Conservation (phyloP, 2,113 vertebrate species). For the Donacobius atricapilla region DNA sequence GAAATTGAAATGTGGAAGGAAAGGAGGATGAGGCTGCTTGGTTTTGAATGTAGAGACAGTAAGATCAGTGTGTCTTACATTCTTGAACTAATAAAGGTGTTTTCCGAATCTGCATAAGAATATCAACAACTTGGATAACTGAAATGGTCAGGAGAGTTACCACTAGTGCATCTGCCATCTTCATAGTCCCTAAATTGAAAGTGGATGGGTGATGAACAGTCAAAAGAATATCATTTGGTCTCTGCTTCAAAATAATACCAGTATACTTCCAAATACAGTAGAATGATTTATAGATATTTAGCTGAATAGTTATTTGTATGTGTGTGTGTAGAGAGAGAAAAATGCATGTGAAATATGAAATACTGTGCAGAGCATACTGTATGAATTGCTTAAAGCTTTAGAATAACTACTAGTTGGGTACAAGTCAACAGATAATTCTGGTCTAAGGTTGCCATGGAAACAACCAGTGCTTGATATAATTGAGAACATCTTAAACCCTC, state of each 20-base stretch:
- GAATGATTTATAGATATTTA: conserved; percentile 23
- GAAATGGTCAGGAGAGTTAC: conserved; percentile 45
- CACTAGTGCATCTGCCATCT: conserved; percentile 21
- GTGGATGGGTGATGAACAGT: not conserved
- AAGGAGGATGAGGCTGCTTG: not conserved
- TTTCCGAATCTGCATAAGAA: conserved; percentile 34
- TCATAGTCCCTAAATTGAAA: conserved; percentile 30
- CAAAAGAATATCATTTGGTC: conserved; percentile 33
- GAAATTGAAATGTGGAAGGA: not conserved
- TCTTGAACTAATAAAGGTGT: not conserved
- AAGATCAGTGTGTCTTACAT: not conserved
- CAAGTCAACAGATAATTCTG: conserved; percentile 80
- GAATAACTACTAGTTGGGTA: conserved; percentile 73
- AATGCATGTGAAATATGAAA: not conserved
- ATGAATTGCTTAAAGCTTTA: conserved; percentile 71
- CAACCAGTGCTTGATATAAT: conserved; percentile 81
- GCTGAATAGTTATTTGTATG: not conserved
- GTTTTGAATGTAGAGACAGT: not conserved
- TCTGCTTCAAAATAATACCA: conserved; percentile 37
- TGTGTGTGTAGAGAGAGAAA: not conserved
- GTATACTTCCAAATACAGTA: not conserved
- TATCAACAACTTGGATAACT: conserved; percentile 27
- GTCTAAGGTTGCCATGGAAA: conserved; percentile 84
- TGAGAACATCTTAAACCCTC: conserved; percentile 82
- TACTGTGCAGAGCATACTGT: conserved; percentile 51